Evolutionary conservation across 1,140 invertebrate genomes (phyloP).

Genomic region (Glossosoma conforme): DNA sequence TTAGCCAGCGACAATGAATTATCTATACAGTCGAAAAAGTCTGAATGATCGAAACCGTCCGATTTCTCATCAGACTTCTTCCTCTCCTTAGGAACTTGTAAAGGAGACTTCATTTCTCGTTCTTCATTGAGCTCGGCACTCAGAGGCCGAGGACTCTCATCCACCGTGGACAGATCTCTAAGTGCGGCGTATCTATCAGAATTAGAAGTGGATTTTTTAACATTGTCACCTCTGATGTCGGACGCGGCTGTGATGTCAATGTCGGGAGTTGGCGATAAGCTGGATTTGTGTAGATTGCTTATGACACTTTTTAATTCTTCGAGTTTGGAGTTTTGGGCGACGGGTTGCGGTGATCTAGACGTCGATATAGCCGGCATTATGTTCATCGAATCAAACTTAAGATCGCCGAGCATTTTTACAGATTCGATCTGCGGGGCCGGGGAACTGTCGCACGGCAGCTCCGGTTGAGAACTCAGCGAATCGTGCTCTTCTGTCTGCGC

Average conservation of each 20-base stretch:
- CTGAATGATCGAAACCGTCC: slow-evolving; percentile 48
- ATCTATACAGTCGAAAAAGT: slow-evolving; percentile 50
- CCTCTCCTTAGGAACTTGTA: slow-evolving; percentile 44
- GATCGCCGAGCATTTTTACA: slow-evolving; percentile 41
- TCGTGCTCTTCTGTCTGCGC: slow-evolving; percentile 33
- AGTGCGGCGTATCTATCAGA: slow-evolving; percentile 65
- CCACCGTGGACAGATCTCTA: slow-evolving; percentile 61
- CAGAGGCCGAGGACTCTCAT: slow-evolving; percentile 42
- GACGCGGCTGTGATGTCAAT: slow-evolving; percentile 35
- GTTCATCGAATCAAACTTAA: slow-evolving; percentile 46
- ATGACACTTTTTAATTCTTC: slow-evolving; percentile 50
- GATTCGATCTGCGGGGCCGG: slow-evolving; percentile 5
- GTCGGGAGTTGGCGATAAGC: slow-evolving; percentile 37
- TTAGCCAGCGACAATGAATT: slow-evolving; percentile 46
- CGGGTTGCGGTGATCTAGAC: slow-evolving; percentile 37
- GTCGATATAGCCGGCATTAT: slow-evolving; percentile 44
- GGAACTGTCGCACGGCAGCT: slow-evolving; percentile 25
- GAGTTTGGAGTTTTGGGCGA: slow-evolving; percentile 37
- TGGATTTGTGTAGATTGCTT: slow-evolving; percentile 46
- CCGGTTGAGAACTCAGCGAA: slow-evolving; percentile 28
- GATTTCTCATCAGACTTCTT: slow-evolving; percentile 49
- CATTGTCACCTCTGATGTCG: slow-evolving; percentile 3
- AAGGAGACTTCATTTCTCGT: slow-evolving; percentile 42
- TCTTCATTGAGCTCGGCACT: slow-evolving; percentile 40
- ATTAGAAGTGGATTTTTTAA: slow-evolving; percentile 1